Base-by-base conservation (phyloP, 35 echinoderm and acorn worm species). In the Ophiothrix spiculata region DNA sequence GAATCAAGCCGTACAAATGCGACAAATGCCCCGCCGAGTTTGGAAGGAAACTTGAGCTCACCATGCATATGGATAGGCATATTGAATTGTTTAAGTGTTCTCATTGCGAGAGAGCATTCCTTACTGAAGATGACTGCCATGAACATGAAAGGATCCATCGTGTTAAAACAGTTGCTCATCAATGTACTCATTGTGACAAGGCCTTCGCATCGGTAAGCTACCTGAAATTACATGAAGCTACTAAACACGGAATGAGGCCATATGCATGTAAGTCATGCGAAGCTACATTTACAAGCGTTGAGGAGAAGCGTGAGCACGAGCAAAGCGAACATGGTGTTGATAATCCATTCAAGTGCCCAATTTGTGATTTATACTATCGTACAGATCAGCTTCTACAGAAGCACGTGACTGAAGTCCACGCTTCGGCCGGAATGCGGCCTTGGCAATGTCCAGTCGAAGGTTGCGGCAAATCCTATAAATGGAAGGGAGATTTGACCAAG, bases 41-140 rank as follows among this genome's bases (percentile, higher is more conserved):
- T 69, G 60, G 60, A 69, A 6, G 60, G 29, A 69, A 69, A 69
- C 60, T 69, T 10, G 60, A 69, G 23, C 29, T 69, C 3, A 69
- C 60, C 60, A 69, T 69, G 60, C 60, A 69, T 28, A 69, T 69
- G 60, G 60, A 69, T 4, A 69, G 29, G 60, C 60, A 69, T n/a
- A 69, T 69, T 25, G 60, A 69, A 28, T 69, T 69, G 23, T 69
- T 25, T 28, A 69, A 69, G 23, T 69, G 60, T 69, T 69, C 60
- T 6, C 60, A 69, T 15, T 69, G 60, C 29, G 60, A 69, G 60
- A 69, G 60, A 28, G 60, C 60, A 28, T 69, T 69, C 23, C 29
- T 69, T 15, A 12, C 60, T 15, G 60, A 69, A n/a, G 60, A 69
- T n/a, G 60, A 69, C 23, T 69, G 60, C 23, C 60, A 69, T 10